A percentile compares a stretch with the other conserved stretches of the same genome.
Conservation (phyloP, 2,113 vertebrate genomes). For the Struthio camelus region DNA sequence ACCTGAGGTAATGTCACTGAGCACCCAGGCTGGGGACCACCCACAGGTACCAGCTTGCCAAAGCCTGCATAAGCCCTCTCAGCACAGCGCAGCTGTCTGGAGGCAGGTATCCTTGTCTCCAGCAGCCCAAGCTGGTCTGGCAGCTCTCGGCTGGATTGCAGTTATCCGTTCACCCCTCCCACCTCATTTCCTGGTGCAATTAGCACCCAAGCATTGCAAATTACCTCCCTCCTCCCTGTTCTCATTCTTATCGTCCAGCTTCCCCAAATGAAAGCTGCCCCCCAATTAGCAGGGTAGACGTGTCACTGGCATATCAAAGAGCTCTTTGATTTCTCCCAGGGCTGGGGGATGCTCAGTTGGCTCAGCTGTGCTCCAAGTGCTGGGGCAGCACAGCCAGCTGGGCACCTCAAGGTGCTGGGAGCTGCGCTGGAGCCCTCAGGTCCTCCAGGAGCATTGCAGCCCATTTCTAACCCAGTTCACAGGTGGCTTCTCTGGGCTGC, state of each 20-base stretch:
- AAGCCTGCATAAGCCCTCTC: too few relatives aligned
- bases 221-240: not conserved
- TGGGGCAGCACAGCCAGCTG: too few relatives aligned
- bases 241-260: not conserved
- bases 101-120: too few relatives aligned
- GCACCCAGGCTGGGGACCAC: too few relatives aligned
- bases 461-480: too few relatives aligned
- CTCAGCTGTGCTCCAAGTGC: not conserved
- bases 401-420: too few relatives aligned
- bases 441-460: too few relatives aligned
- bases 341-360: not conserved
- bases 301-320: not conserved
- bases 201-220: not conserved
- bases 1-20: slow-evolving; percentile 23
- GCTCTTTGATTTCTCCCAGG: not conserved
- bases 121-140: too few relatives aligned
- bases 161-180: not conserved
- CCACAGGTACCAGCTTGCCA: too few relatives aligned
- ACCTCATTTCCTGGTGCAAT: not conserved
- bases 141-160: not conserved
- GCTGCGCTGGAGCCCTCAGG: not conserved
- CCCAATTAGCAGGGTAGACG: not conserved
- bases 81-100: too few relatives aligned
- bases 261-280: not conserved
- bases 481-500: too few relatives aligned